Base-by-base conservation (phyloP, 2,797 vertebrate genomes). In the Hemibagrus guttatus region DNA sequence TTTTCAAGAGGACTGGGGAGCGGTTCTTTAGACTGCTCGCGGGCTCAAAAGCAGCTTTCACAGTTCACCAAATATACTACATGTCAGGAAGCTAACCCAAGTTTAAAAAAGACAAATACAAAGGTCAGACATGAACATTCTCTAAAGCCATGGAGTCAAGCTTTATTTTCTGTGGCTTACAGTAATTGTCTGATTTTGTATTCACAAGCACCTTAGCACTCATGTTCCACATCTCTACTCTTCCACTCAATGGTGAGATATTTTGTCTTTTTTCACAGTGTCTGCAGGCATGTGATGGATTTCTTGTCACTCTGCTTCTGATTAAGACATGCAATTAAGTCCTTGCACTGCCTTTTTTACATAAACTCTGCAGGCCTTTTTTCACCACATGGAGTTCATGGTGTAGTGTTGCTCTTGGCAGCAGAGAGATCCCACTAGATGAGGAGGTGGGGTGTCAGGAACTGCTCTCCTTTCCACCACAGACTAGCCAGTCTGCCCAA, bases 381-480 rank as follows among this genome's bases (percentile, higher is more conserved):
- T 35, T 1, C 17, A 35, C 76, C 68, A 63, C 88, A 91, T 90
- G 88, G 89, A 92, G 90, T 91, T 82, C 88, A 86, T 92, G 86
- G 12, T 49, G 91, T 94, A 94, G 91, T 94, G 95, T 96, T 97
- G 95, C 91, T 95, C 91, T 97, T 97, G 96, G 97, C 95, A 94
- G 89, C 58, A 54, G 58, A 69, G 90, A 66, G 92, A 91, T 78
- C 88, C 85, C 83, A 88, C 89, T 72, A 35, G 81, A 81, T 83
- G 85, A 64, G 86, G 58, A 84, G 88, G 85, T 90, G 89, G 87
- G 61, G 93, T 90, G 90, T 90, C 87, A 93, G 89, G 91, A 92
- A 91, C 91, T 92, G 90, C 93, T 94, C 93, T 93, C 82, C 92
- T 93, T 95, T 95, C 92, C 94, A 92, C 91, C 91, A 90, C 90